Base-by-base conservation (phyloP, 2,888 invertebrate species). In the Serrognathus titanus region DNA sequence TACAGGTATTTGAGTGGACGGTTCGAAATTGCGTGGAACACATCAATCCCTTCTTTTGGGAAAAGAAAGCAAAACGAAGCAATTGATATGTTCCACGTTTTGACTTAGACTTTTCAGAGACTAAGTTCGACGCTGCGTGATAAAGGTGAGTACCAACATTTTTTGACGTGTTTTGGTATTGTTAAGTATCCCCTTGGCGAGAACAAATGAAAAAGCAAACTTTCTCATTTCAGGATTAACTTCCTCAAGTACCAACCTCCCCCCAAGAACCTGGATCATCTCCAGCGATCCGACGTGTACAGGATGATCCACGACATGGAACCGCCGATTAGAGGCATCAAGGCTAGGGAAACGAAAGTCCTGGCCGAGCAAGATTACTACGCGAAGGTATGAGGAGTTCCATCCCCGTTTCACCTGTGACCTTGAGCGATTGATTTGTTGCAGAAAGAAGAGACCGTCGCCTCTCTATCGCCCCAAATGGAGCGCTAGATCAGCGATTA, bases 201-300 rank as follows among this genome's bases (percentile, higher is more conserved):
- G n/a, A n/a, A n/a, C n/a, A n/a, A n/a, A n/a, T n/a, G 20, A 4
- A 20, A 20, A 20, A 31, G 24, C 24, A 50, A 48, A 48, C 41
- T 48, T 41, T 50, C 57, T 58, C 48, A 57, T 71, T 69, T n/a
- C 78, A 94, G 94, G 74, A 90, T 94, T 56, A 94, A 94, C 81
- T 94, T 94, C 77, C 85, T 92, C 83, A 94, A 94, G 77, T 93
- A 90, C 78, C 89, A 92, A 73, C 91, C 91, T 69, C 88, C 88
- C 31, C 87, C 90, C 59, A 86, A 86, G 49, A 85, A 84, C 59
- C 81, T 89, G 69, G 87, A 88, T 66, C 88, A 89, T 74, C 81
- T 91, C 64, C 85, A 89, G 76, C 81, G 86, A 69, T 92, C 92
- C 56, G 90, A 89, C 73, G 90, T 90, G 4, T 92, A 88, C 78